phyloP scores from a whole-genome alignment of 2,113 vertebrate genomes.

The Oceanites oceanicus region DNA sequence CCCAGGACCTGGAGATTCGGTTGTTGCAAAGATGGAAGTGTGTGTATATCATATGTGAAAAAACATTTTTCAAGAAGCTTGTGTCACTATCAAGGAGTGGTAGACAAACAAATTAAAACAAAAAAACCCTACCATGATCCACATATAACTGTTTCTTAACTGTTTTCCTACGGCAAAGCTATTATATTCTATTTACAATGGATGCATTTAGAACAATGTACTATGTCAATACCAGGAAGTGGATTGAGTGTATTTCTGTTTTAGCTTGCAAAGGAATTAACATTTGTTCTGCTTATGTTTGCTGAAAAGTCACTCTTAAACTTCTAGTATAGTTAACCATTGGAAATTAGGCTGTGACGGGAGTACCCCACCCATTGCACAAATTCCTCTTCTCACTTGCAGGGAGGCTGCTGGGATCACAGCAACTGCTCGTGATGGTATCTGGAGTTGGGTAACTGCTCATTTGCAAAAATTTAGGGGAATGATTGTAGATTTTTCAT shows the following conservation, averaged over 20 bases:
- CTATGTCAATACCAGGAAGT: conserved; percentile 85
- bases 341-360: neutral
- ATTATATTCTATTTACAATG: conserved; percentile 75
- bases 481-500: neutral
- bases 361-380: neutral
- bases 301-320: conserved; percentile 27
- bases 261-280: conserved; percentile 43
- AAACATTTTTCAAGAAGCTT: neutral
- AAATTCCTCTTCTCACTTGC: neutral
- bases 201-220: conserved; percentile 84
- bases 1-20: neutral
- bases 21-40: neutral
- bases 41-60: neutral
- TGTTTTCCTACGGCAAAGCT: conserved; percentile 22
- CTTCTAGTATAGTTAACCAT: neutral
- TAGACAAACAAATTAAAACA: conserved; percentile 33
- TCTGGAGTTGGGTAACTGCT: neutral
- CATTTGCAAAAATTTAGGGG: neutral
- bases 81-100: conserved; percentile 16
- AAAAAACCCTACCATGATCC: neutral
- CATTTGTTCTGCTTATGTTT: conserved; percentile 11
- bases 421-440: accelerated
- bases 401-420: neutral
- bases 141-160: neutral
- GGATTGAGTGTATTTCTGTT: conserved; percentile 45